Conservation (phyloP, 2,888 invertebrate species). For the Eilema caniola region DNA sequence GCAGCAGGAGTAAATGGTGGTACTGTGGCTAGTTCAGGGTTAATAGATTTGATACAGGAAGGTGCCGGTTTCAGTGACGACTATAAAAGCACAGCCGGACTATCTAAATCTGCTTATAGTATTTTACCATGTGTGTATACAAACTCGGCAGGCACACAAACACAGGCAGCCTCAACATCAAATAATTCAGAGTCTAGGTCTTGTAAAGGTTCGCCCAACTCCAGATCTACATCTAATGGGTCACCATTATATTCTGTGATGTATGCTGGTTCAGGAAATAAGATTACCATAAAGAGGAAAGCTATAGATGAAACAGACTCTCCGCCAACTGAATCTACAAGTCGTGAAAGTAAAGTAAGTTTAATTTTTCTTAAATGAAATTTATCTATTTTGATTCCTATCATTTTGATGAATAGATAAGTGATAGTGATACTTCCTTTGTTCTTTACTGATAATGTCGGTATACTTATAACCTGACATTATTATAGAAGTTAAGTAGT, state of each 20-base stretch:
- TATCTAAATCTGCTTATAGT: slow-evolving; percentile 91
- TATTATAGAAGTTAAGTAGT: too few species aligned
- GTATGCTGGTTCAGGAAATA: slow-evolving; percentile 93
- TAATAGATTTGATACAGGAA: slow-evolving; percentile 92
- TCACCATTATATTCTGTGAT: slow-evolving; percentile 90
- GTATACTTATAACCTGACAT: not conserved
- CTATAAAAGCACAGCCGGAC: slow-evolving; percentile 90
- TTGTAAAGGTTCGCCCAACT: slow-evolving; percentile 76
- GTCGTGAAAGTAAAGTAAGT: slow-evolving; percentile 78
- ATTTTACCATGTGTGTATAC: slow-evolving; percentile 92
- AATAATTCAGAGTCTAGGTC: slow-evolving; percentile 68
- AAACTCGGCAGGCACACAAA: slow-evolving; percentile 86
- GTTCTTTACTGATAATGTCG: not conserved
- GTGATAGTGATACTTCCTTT: too few species aligned
- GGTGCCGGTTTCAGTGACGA: slow-evolving; percentile 93
- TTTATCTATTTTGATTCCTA: not conserved
- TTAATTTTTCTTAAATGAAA: not conserved
- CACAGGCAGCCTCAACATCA: slow-evolving; percentile 72
- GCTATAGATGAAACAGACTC: slow-evolving; percentile 87
- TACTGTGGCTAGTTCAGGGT: slow-evolving; percentile 85
- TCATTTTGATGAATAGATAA: too few species aligned
- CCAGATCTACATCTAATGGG: slow-evolving; percentile 77
- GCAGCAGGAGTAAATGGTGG: slow-evolving; percentile 84
- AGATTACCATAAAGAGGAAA: slow-evolving; percentile 94
- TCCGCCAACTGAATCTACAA: slow-evolving; percentile 71